Conservation (phyloP, 1,140 invertebrate genomes). For the Brachionus koreanus region DNA sequence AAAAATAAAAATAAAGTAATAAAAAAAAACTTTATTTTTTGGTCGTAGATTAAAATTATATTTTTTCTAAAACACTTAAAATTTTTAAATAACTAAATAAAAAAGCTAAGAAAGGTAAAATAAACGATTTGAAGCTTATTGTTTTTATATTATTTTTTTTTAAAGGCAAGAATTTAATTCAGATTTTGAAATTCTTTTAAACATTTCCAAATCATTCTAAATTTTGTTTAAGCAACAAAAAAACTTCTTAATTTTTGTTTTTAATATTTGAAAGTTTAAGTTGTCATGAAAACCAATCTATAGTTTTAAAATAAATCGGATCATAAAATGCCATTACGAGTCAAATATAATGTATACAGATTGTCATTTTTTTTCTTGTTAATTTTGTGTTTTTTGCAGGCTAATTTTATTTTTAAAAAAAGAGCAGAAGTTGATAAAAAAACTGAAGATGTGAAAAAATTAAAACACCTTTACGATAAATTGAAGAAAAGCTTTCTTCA, state of each 20-base stretch:
- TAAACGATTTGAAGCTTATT: background rate
- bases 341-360: background rate
- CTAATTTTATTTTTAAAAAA: background rate
- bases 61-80: no score
- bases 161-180: background rate
- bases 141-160: slow-evolving; percentile 1
- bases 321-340: background rate
- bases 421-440: background rate
- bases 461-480: background rate
- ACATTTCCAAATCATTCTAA: background rate
- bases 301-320: no score
- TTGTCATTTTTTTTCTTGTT: background rate
- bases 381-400: background rate
- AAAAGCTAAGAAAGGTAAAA: no score
- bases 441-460: background rate
- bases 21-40: background rate
- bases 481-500: background rate
- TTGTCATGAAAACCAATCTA: background rate
- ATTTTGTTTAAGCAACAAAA: background rate
- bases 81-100: no score
- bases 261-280: background rate
- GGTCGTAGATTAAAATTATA: no score
- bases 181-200: background rate
- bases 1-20: background rate
- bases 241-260: background rate